Conservation (phyloP, 2,888 invertebrate genomes). For the Lacanobia oleracea region DNA sequence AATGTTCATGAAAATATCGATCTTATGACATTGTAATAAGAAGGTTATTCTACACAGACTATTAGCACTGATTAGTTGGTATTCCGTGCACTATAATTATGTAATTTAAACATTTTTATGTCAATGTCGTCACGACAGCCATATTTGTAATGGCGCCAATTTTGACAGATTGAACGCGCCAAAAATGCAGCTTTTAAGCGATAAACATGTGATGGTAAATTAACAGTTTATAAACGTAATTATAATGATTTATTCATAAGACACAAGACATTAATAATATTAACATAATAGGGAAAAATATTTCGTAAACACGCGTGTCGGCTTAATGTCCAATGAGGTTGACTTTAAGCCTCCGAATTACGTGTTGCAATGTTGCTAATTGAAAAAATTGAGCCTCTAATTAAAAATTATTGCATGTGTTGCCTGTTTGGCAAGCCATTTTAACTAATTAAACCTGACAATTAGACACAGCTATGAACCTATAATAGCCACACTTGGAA, state of each 20-base stretch:
- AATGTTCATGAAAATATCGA: constrained; percentile 1
- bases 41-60: not conserved
- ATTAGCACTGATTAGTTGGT: constrained; percentile 14
- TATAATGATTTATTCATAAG: constrained; percentile 64
- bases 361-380: constrained; percentile 26
- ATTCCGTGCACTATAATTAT: constrained; percentile 62
- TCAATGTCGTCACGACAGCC: constrained; percentile 72
- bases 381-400: not conserved
- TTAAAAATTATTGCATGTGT: constrained; percentile 12
- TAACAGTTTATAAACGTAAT: constrained; percentile 62
- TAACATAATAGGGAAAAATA: constrained; percentile 41
- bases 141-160: constrained; percentile 71
- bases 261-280: constrained; percentile 47
- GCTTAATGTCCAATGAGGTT: constrained; percentile 42
- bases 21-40: constrained; percentile 14
- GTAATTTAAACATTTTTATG: constrained; percentile 70
- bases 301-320: constrained; percentile 49
- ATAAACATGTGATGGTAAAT: constrained; percentile 64
- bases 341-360: constrained; percentile 30
- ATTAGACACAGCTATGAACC: not conserved
- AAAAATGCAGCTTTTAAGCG: constrained; percentile 66
- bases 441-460: not conserved
- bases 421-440: not conserved
- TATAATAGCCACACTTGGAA: not conserved
- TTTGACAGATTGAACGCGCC: constrained; percentile 66